phyloP scores from a whole-genome alignment of 1,140 invertebrate species.

The Drosophila gunungcola region DNA sequence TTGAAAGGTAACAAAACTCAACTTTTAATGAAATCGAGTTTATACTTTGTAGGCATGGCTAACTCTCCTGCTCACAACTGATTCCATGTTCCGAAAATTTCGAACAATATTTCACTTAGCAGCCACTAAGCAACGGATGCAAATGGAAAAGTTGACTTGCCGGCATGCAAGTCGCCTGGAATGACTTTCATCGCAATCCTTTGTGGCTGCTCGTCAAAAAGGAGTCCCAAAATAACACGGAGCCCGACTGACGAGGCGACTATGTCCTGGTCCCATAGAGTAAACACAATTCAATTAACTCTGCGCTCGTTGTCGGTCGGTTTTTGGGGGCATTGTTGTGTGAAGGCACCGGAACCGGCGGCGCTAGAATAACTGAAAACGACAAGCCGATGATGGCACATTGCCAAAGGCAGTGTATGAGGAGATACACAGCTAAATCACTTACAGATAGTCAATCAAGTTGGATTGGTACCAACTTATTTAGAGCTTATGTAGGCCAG shows the following conservation, averaged over 20 bases:
- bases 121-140: conserved; percentile 17
- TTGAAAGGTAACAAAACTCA: conserved; percentile 20
- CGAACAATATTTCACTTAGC: conserved; percentile 33
- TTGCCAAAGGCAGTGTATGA: conserved; percentile 22
- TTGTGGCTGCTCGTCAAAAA: conserved; percentile 18
- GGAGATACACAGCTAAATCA: conserved; percentile 18
- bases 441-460: neutral
- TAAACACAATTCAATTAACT: conserved; percentile 83
- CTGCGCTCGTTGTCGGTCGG: conserved; percentile 61
- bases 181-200: conserved; percentile 25
- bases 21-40: conserved; percentile 75
- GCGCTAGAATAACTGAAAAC: conserved; percentile 76
- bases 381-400: conserved; percentile 69
- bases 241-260: conserved; percentile 15
- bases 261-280: conserved; percentile 55
- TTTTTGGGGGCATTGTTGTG: conserved; percentile 66
- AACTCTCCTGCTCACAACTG: conserved; percentile 5
- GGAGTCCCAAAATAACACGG: conserved; percentile 44
- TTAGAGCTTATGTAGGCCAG: too few relatives aligned
- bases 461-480: too few relatives aligned
- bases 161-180: conserved; percentile 26
- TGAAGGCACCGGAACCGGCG: conserved; percentile 44
- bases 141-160: conserved; percentile 32
- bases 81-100: neutral
- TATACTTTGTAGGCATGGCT: conserved; percentile 19